Evolutionary conservation across 2,888 invertebrate species (phyloP).

Genomic region (Drosophila kokeensis): DNA sequence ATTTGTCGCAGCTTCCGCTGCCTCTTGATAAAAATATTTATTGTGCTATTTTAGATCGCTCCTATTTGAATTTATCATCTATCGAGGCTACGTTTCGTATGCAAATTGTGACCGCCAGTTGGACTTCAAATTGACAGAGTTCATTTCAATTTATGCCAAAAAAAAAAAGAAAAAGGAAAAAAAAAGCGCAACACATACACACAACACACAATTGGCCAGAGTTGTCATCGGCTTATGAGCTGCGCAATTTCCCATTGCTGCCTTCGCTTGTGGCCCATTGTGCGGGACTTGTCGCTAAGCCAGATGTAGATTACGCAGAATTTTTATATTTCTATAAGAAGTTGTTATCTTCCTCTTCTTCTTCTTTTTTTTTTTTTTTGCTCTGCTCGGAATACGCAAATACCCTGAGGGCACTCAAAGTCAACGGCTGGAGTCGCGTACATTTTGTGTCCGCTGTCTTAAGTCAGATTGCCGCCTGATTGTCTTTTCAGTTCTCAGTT

Average conservation of each 20-base stretch:
- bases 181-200: not conserved
- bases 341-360: slow-evolving; percentile 20
- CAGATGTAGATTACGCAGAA: slow-evolving; percentile 80
- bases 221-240: slow-evolving; percentile 17
- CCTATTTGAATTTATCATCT: slow-evolving; percentile 10
- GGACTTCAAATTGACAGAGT: slow-evolving; percentile 57
- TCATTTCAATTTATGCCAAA: slow-evolving; percentile 78
- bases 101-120: slow-evolving; percentile 50
- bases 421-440: slow-evolving; percentile 47
- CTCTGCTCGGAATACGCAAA: slow-evolving; percentile 60
- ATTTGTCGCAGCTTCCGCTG: slow-evolving; percentile 48
- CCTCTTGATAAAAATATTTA: slow-evolving; percentile 34
- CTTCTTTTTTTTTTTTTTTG: slow-evolving; percentile 18
- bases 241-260: slow-evolving; percentile 21
- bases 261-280: slow-evolving; percentile 25
- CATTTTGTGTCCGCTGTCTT: slow-evolving; percentile 29
- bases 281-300: slow-evolving; percentile 49
- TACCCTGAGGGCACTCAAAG: slow-evolving; percentile 63
- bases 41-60: slow-evolving; percentile 4
- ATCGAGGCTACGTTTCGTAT: slow-evolving; percentile 32
- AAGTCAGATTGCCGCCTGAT: slow-evolving; percentile 49
- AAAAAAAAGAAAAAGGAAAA: not conserved
- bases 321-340: slow-evolving; percentile 45
- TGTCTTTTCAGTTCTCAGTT: slow-evolving; percentile 41
- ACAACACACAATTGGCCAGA: not conserved